These are phyloP conservation scores for Spermophilus dauricus DNA, from an alignment of 2,113 vertebrate genomes.

Conservation along the genomic window DNA sequence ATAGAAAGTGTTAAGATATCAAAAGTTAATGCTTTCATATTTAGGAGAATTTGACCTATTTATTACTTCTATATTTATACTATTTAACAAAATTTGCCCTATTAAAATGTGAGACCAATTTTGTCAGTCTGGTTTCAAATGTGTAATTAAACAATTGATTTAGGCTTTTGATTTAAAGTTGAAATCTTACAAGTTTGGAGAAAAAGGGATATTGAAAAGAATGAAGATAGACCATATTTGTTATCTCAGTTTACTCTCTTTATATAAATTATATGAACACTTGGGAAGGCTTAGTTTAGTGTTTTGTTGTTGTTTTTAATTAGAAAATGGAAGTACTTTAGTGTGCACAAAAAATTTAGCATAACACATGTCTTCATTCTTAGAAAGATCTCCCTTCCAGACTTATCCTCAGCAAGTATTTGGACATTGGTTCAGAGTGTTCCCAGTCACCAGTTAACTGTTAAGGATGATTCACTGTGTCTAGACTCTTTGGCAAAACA, in stretches of 20 bases:
- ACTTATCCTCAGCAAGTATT: background rate
- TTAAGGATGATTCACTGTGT: background rate
- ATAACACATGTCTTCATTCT: background rate
- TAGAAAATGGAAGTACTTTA: background rate
- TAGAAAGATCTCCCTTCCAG: background rate
- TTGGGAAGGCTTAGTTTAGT: background rate
- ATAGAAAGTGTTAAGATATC: background rate
- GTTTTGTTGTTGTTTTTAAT: background rate
- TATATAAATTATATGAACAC: background rate
- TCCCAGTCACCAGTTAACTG: background rate
- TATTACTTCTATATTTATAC: background rate
- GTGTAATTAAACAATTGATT: constrained; percentile 43
- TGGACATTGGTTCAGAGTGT: background rate
- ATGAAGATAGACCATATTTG: background rate
- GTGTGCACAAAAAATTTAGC: background rate
- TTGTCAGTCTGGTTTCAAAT: constrained; percentile 21
- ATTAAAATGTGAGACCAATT: background rate
- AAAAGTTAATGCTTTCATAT: constrained; percentile 14
- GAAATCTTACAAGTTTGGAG: constrained; percentile 26
- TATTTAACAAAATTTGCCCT: background rate
- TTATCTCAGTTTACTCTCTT: background rate
- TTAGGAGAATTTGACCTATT: constrained; percentile 4
- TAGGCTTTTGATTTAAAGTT: constrained; percentile 53
- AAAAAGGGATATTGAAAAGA: constrained; percentile 25
- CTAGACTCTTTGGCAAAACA: background rate